Percentiles rank a stretch among this genome's conserved stretches.
Conservation (phyloP, 2,113 vertebrate species). For the Cyprinodon tularosa region DNA sequence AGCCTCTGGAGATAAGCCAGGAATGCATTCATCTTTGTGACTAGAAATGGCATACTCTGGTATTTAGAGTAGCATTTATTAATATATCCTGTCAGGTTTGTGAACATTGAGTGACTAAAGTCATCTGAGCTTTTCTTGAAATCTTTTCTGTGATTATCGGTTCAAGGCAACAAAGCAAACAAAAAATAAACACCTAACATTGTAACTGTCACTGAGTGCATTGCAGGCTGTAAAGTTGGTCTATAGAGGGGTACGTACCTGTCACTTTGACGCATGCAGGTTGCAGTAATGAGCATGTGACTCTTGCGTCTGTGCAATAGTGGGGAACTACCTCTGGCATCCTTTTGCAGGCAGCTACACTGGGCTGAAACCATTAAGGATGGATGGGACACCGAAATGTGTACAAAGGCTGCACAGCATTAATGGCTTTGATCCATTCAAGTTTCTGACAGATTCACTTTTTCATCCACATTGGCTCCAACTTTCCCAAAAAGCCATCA, state of each 20-base stretch:
- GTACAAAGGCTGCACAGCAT: slow-evolving; percentile 39
- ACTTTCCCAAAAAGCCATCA: slow-evolving; percentile 31
- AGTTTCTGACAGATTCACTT: slow-evolving; percentile 31
- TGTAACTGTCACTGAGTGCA: slow-evolving; percentile 4
- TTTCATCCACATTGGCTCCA: slow-evolving; percentile 13
- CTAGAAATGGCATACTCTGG: too few relatives aligned
- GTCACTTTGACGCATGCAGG: slow-evolving; percentile 23
- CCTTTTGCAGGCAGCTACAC: neutral
- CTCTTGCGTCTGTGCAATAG: slow-evolving; percentile 2
- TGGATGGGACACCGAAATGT: slow-evolving; percentile 47
- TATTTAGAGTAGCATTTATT: too few relatives aligned
- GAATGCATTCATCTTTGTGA: too few relatives aligned
- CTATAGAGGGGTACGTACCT: neutral
- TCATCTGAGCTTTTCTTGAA: neutral
- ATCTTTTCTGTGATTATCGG: neutral
- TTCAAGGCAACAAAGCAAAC: neutral
- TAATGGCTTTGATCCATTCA: slow-evolving; percentile 42
- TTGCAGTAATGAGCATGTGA: slow-evolving; percentile 4
- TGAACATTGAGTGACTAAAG: too few relatives aligned
- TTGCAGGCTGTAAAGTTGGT: neutral
- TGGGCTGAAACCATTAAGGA: slow-evolving; percentile 3
- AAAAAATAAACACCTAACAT: slow-evolving; percentile 1
- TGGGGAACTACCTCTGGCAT: slow-evolving; percentile 21
- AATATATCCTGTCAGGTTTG: too few relatives aligned
- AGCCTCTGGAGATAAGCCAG: too few relatives aligned